Conservation (phyloP, 37 sponge, comb jelly and placozoan genomes). For the Lycopodina hypogea region DNA sequence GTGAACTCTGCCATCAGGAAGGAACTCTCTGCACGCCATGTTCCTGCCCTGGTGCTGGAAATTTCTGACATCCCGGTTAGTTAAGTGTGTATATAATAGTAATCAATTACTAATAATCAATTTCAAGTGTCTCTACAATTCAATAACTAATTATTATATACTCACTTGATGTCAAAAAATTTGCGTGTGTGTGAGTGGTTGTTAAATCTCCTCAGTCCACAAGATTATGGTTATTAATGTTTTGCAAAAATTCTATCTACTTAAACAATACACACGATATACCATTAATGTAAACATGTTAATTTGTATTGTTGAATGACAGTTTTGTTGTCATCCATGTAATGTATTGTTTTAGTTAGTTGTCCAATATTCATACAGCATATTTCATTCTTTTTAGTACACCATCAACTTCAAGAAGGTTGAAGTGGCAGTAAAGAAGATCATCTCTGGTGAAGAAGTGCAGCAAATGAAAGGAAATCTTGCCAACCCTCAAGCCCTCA, state of each 20-base stretch:
- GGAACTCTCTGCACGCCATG: slow-evolving; percentile 91
- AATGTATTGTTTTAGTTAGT: no score
- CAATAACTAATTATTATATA: neutral
- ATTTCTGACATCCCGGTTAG: slow-evolving; percentile 90
- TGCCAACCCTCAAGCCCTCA: slow-evolving; percentile 86
- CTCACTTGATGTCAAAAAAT: neutral
- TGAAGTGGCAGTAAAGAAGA: slow-evolving; percentile 96
- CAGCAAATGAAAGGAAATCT: slow-evolving; percentile 71
- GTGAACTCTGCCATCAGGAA: slow-evolving; percentile 73
- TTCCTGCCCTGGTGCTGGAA: slow-evolving; percentile 82
- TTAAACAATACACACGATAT: no score
- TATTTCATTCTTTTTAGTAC: slow-evolving; percentile 73
- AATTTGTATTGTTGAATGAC: no score
- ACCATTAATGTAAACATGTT: no score
- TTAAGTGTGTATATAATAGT: neutral
- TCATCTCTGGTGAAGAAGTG: slow-evolving; percentile 80
- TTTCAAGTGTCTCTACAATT: neutral
- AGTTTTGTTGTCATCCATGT: no score
- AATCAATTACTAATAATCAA: neutral
- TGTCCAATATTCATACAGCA: no score
- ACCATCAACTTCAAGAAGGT: slow-evolving; percentile 97
- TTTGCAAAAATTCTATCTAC: no score
- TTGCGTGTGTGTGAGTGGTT: neutral
- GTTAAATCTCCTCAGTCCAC: no score
- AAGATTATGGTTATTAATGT: no score